Evolutionary conservation across 2,797 vertebrate genomes (phyloP), one percentile per base, ranked within the genome.

Genomic region (Myotis planiceps): DNA sequence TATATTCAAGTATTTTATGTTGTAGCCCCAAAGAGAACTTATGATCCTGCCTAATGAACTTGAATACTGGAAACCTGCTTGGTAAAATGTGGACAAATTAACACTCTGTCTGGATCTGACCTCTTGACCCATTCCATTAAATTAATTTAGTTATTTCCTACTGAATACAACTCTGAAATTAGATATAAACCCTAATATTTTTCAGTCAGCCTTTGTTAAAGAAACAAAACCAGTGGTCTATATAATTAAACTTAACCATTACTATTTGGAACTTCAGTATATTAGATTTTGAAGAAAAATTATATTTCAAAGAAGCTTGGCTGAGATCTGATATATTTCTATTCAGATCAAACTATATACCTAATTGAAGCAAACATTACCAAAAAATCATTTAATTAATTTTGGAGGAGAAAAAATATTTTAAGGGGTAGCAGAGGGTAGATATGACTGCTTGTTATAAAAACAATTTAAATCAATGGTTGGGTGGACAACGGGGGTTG

Each of bases 271-370:
- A 92, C 87, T 75, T 78, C 9, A 74, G 55, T n/a, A 4, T 14
- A 68, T 78, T 85, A 14, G 14, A 81, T 55, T 88, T 91, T 85
- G 27, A 94, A 88, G 39, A 71, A 95, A 90, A 94, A 13, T 27
- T 2, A 37, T 89, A 10, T 86, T 85, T 29, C 3, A 78, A 58
- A 37, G 5, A 25, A 86, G 3, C 8, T 63, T 86, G n/a, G 6
- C 42, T 89, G n/a, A 96, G 25, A 83, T 39, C 8, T 79, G 68
- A 87, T 34, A 18, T 10, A 71, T 55, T 88, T 80, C 39, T 81
- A 12, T 72, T 81, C 14, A 55, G 25, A 68, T n/a, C 6, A 66
- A 95, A 55, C 14, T 58, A 79, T 3, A 49, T 3, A 49, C 1
- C 9, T 93, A 83, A 63, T n/a, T 69, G 15, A 92, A 89, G 29